A percentile compares a stretch with the other conserved stretches of the same genome.
Conservation (phyloP, 2,113 vertebrate species). For the Myxocyprinus asiaticus region DNA sequence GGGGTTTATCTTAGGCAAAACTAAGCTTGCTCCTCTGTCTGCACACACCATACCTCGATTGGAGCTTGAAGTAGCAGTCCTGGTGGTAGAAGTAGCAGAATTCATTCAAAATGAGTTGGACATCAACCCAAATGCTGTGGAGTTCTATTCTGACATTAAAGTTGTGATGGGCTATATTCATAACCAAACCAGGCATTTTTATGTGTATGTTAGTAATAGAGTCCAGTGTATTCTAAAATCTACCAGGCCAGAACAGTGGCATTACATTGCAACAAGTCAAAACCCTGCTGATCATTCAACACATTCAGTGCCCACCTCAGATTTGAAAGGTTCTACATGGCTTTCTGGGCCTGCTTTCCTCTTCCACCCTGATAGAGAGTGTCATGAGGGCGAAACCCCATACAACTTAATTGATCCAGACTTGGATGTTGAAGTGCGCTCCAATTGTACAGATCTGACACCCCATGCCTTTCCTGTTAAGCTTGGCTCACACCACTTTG, state of each 20-base stretch:
- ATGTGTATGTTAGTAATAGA: not conserved
- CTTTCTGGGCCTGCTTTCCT: constrained; percentile 18
- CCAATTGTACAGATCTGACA: not conserved
- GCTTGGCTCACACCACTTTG: constrained; percentile 18
- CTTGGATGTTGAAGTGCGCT: not conserved
- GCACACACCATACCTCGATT: constrained; percentile 29
- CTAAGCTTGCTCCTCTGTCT: constrained; percentile 21
- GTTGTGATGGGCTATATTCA: constrained; percentile 20
- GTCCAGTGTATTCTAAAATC: not conserved
- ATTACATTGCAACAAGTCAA: not conserved
- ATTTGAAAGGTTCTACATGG: constrained; percentile 1
- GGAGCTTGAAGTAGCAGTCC: constrained; percentile 30
- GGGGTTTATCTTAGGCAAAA: constrained; percentile 27
- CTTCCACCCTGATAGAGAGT: not conserved
- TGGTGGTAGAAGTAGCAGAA: constrained; percentile 37
- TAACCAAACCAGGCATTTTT: constrained; percentile 13
- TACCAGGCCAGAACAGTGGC: constrained; percentile 14
- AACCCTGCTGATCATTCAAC: constrained; percentile 11
- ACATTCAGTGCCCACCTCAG: not conserved
- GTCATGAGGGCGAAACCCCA: not conserved
- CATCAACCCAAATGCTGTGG: not conserved
- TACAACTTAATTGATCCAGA: not conserved
- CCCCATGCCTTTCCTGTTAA: not conserved
- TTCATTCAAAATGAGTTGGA: constrained; percentile 30
- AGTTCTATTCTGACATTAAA: constrained; percentile 22